A percentile compares a stretch with the other conserved stretches of the same genome.
Evolutionary conservation across 2,888 invertebrate genomes (phyloP).

Genomic region (Antitype chi): DNA sequence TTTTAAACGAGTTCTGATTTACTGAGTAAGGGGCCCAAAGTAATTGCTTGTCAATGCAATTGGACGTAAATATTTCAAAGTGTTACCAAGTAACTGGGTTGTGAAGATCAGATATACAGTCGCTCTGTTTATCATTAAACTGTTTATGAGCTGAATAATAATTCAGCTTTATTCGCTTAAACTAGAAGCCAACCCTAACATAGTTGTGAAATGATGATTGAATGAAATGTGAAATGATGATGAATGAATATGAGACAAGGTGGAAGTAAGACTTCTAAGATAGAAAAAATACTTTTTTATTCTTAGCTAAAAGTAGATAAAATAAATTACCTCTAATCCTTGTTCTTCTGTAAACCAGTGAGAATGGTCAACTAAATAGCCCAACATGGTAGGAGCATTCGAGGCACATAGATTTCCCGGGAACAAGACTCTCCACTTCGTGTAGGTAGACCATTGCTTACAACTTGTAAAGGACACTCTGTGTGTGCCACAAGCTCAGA

Average conservation of each 20-base stretch:
- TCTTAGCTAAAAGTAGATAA: neutral
- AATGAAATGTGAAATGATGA: no score
- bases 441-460: conserved; percentile 33
- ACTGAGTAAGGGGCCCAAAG: neutral
- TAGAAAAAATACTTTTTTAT: neutral
- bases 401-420: conserved; percentile 29
- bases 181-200: no score
- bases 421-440: conserved; percentile 59
- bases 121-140: no score
- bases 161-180: no score
- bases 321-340: neutral
- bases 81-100: no score
- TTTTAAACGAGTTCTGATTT: neutral
- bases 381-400: conserved; percentile 19
- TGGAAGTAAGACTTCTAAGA: neutral
- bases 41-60: neutral
- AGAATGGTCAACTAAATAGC: conserved; percentile 7
- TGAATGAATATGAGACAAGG: neutral
- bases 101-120: no score
- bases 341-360: neutral
- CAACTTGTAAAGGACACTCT: conserved; percentile 49
- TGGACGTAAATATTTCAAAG: neutral
- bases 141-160: no score
- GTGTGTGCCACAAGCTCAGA: neutral
- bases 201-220: no score